Base-by-base conservation (phyloP, 2,888 invertebrate genomes). In the Troides helena region DNA sequence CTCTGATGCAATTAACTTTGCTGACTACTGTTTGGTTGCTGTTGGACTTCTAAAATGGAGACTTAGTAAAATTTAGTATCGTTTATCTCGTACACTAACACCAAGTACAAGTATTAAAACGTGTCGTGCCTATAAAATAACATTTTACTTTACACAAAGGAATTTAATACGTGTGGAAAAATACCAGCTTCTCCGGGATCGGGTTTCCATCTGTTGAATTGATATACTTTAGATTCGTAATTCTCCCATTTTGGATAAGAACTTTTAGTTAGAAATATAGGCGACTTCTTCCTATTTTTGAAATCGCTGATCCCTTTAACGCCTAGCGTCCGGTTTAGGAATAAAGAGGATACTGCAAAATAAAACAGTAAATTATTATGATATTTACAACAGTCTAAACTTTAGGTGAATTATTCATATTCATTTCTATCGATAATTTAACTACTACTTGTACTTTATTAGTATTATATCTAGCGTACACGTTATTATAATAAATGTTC, bases 171-270 rank as follows among this genome's bases (percentile, higher is more conserved):
- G 8, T n/a, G n/a, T n/a, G 18, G n/a, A 53, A n/a, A 53, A 53
- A 57, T 77, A 86, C 87, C 83, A 36, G 85, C 84, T 56, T 74
- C 62, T 8, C 66, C 21, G 0, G 86, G 82, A 23, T 66, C 71
- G 0, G 85, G 86, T 21, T 63, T 67, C 70, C 76, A 79, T n/a
- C 64, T 71, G 0, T 74, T 68, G 3, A 73, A 30, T 50, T 76
- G 63, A 30, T 72, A 46, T 17, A 76, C 72, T 53, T 72, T 73
- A 23, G 69, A 53, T 25, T 65, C 60, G 56, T 78, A 76, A 36
- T 25, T 57, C 2, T 65, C 62, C 75, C 74, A 76, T 25, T 62
- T 63, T 8, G 67, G 69, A 56, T 73, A 73, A 36, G 62, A 43
- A 21, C 68, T 59, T 73, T 59, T 58, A 66, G 8, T 60, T 64